phyloP scores from a whole-genome alignment of 1,140 invertebrate genomes.

The Centruroides vittatus region DNA sequence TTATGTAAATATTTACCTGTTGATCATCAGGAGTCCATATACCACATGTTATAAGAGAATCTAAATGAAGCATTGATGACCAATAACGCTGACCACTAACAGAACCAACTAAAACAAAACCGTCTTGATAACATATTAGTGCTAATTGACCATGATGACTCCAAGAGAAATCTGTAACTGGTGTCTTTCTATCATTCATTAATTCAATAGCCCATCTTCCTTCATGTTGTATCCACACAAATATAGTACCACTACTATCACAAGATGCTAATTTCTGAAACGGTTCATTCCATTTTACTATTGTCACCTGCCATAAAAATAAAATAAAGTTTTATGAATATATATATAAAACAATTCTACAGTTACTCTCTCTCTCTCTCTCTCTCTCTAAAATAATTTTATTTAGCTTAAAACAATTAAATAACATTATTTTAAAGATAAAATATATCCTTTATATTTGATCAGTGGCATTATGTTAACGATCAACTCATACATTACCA shows the following conservation, averaged over 20 bases:
- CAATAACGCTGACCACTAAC: conserved; percentile 94
- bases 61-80: conserved; percentile 93
- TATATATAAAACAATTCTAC: not conserved
- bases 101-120: conserved; percentile 88
- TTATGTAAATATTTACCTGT: conserved; percentile 40
- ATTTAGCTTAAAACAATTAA: not conserved
- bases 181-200: conserved; percentile 92
- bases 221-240: conserved; percentile 98
- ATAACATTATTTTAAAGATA: not conserved
- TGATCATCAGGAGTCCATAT: conserved; percentile 96
- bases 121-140: conserved; percentile 94
- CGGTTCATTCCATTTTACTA: conserved; percentile 97
- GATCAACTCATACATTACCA: no score
- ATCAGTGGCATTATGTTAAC: no score
- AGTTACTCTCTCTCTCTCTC: not conserved
- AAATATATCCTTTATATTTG: no score
- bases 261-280: conserved; percentile 96
- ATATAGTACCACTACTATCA: conserved; percentile 93
- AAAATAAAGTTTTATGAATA: not conserved
- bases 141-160: conserved; percentile 96
- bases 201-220: conserved; percentile 97
- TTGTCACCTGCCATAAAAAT: conserved; percentile 52
- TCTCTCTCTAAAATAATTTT: not conserved
- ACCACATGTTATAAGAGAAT: conserved; percentile 84
- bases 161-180: conserved; percentile 93